Percentiles rank a stretch among this genome's conserved stretches.
phyloP scores from a whole-genome alignment of 2,888 invertebrate genomes.

The Ceriagrion tenellum region DNA sequence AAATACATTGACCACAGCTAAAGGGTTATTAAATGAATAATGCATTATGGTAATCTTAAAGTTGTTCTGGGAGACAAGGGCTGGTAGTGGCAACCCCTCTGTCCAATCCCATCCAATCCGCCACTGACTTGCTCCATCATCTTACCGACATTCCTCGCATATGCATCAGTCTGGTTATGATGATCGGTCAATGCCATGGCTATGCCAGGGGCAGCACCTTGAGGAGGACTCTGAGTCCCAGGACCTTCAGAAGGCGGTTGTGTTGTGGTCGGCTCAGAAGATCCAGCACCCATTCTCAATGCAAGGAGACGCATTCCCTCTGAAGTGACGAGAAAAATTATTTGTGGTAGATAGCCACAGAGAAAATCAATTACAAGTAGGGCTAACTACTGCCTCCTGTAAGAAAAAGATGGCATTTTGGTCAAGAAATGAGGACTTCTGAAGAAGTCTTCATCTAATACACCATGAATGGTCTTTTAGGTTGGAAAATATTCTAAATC shows the following conservation, averaged over 20 bases:
- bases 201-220: constrained; percentile 57
- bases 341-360: background rate
- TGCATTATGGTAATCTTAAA: background rate
- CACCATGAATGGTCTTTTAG: too few species aligned
- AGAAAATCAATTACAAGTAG: background rate
- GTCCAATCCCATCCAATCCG: background rate
- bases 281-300: constrained; percentile 62
- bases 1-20: too few species aligned
- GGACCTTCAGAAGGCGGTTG: constrained; percentile 73
- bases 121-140: background rate
- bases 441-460: too few species aligned
- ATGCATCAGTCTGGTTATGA: constrained; percentile 33
- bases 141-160: constrained; percentile 38
- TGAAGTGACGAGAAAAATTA: background rate
- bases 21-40: too few species aligned
- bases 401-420: too few species aligned
- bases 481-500: too few species aligned
- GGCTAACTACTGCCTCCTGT: too few species aligned
- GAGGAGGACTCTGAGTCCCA: background rate
- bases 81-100: background rate
- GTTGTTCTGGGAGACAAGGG: background rate
- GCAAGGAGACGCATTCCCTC: constrained; percentile 68
- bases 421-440: too few species aligned
- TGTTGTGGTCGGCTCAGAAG: constrained; percentile 73
- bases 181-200: constrained; percentile 45